Evolutionary conservation across 2,113 vertebrate genomes (phyloP), one percentile per base, ranked within the genome.

Genomic region (Syrrhaptes paradoxus): DNA sequence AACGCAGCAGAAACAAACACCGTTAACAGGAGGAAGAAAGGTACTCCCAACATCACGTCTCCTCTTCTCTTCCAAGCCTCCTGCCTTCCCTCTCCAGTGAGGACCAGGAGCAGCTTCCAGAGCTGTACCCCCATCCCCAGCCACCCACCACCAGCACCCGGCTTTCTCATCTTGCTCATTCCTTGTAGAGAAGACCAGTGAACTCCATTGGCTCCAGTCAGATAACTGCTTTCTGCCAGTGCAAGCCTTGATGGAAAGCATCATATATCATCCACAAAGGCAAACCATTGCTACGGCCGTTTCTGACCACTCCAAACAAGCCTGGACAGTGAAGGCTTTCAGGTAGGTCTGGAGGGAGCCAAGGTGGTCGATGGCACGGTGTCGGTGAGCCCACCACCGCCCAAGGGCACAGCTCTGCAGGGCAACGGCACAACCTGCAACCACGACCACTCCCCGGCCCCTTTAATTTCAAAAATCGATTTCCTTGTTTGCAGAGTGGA

Each of bases 311-410:
- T 41, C 41, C 41, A 31, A 48, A 4, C 54, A 43, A 26, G 54
- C 9, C 19, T 1, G 10, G 21, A 14, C 12, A 11, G 55, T 0
- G 8, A 36, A 28, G 46, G 52, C 34, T 31, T 38, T 4, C 26
- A 24, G 45, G 0, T 2, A 6, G 25, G 75, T 14, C 6, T 1
- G 8, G 45, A 36, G 38, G 2, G 28, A 31, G 77, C 9, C 29
- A 12, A n/a, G 45, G 21, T 25, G 65, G 29, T 34, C 7, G 5
- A 26, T 25, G 25, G 38, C 1, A 0, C 15, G 4, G 48, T 2
- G 21, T 14, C 29, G 8, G n/a, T 1, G 6, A 46, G 38, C 52
- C 36, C 3, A 34, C 17, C 76, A 16, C 9, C 4, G 34, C 43
- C 70, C 9, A 5, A 34, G 57, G 48, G 31, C 73, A 59, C 38